Conservation (phyloP, 2,888 invertebrate genomes). For the Lumbricus terrestris region DNA sequence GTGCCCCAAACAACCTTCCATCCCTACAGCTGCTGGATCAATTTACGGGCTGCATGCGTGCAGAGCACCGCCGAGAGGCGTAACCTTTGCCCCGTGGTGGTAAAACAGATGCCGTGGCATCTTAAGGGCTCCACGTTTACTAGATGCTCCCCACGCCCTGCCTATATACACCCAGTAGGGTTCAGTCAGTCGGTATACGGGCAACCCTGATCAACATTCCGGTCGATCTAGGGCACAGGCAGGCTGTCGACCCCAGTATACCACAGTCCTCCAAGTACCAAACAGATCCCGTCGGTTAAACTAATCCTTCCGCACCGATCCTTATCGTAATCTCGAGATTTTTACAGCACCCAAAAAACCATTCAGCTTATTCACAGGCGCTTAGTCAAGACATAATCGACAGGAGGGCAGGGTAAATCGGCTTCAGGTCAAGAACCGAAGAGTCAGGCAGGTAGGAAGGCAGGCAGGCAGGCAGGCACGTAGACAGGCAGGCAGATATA, state of each 20-base stretch:
- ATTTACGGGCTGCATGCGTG: background rate
- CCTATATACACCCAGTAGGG: background rate
- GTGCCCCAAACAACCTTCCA: background rate
- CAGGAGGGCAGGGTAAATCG: no score
- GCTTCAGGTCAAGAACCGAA: no score
- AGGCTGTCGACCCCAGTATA: background rate
- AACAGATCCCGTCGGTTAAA: no score
- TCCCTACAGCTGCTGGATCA: background rate
- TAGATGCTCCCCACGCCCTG: background rate
- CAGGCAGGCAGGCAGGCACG: no score
- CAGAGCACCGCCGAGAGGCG: background rate
- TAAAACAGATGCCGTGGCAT: background rate
- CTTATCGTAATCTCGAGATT: no score
- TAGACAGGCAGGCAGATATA: no score
- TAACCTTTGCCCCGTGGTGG: background rate
- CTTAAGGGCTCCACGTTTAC: slow-evolving; percentile 3
- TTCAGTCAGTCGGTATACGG: background rate
- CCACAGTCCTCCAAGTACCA: no score
- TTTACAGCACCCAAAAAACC: no score
- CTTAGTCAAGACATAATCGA: no score
- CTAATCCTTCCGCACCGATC: no score
- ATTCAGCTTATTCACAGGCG: no score
- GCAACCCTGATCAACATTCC: background rate
- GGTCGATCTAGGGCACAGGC: background rate
- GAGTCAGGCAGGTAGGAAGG: no score